Evolutionary conservation across 2,797 vertebrate species (phyloP).

Genomic region (Eupleurogrammus muticus): DNA sequence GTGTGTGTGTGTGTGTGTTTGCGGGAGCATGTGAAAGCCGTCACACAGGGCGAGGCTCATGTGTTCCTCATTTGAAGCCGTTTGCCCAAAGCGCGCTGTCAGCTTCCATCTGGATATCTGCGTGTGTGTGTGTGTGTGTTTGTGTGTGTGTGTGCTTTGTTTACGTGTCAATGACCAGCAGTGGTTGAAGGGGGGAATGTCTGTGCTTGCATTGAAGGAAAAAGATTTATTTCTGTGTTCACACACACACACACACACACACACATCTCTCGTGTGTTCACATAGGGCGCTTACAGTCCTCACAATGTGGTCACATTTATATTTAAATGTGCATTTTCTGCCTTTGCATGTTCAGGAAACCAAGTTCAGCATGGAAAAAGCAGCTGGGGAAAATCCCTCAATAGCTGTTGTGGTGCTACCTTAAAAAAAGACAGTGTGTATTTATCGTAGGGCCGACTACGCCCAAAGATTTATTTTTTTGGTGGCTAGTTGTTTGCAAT

Average conservation of each 20-base stretch:
- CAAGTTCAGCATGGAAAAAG: background rate
- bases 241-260: background rate
- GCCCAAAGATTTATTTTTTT: too few species aligned
- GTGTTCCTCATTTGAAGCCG: conserved; percentile 81
- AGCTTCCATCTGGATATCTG: conserved; percentile 80
- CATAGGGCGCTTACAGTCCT: conserved; percentile 33
- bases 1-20: conserved; percentile 75
- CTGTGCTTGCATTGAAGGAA: conserved; percentile 55
- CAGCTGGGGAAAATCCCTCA: background rate
- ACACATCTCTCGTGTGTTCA: conserved; percentile 25
- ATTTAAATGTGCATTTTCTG: conserved; percentile 31
- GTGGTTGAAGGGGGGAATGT: conserved; percentile 67
- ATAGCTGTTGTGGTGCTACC: background rate
- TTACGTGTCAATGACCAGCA: conserved; percentile 76
- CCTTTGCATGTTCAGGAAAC: conserved; percentile 13
- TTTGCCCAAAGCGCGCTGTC: conserved; percentile 81
- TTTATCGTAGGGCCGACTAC: too few species aligned
- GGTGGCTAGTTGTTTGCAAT: too few species aligned
- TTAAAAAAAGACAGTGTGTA: background rate
- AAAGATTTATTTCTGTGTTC: conserved; percentile 59
- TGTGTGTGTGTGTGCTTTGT: conserved; percentile 58
- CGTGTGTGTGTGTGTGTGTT: conserved; percentile 47
- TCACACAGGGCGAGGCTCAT: conserved; percentile 77
- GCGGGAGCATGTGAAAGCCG: conserved; percentile 80
- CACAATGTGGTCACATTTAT: conserved; percentile 33